These are phyloP conservation scores for Mesopsocus fuscifrons DNA, from an alignment of 2,888 invertebrate genomes.

Conservation along the genomic window DNA sequence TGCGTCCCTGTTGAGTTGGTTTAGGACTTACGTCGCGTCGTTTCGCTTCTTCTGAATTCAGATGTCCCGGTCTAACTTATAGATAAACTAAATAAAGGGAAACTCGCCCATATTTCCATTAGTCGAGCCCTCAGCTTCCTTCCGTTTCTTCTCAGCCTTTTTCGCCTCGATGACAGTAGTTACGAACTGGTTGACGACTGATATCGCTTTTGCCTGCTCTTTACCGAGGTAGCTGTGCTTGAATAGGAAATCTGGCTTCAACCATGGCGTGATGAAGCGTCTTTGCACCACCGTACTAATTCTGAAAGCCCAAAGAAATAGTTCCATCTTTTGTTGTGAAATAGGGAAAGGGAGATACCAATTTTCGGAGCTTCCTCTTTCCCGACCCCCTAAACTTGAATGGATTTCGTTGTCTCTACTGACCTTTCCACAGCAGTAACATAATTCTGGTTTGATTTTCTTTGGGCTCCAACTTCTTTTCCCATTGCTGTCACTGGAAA, in stretches of 20 bases:
- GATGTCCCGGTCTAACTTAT: too few species aligned
- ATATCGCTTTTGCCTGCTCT: slow-evolving; percentile 26
- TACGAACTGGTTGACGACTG: slow-evolving; percentile 31
- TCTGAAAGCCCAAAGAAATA: slow-evolving; percentile 18
- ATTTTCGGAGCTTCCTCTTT: too few species aligned
- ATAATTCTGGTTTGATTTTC: slow-evolving; percentile 23
- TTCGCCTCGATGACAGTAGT: slow-evolving; percentile 4
- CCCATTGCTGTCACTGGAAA: slow-evolving; percentile 27
- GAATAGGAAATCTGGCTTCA: slow-evolving; percentile 30
- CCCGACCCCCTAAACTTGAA: too few species aligned
- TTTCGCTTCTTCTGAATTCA: too few species aligned
- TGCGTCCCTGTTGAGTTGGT: too few species aligned
- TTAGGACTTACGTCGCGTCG: too few species aligned
- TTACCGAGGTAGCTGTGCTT: slow-evolving; percentile 26
- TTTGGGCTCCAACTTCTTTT: slow-evolving; percentile 24
- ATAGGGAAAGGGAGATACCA: too few species aligned
- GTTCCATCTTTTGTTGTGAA: too few species aligned
- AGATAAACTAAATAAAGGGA: too few species aligned
- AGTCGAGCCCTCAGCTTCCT: neutral
- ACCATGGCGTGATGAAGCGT: slow-evolving; percentile 30
- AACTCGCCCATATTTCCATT: neutral
- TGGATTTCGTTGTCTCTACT: too few species aligned
- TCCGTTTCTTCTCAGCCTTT: neutral
- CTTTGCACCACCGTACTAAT: slow-evolving; percentile 23
- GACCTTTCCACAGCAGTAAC: slow-evolving; percentile 25